Percentiles rank a stretch among this genome's conserved stretches.
phyloP scores from a whole-genome alignment of 2,888 invertebrate genomes.

The Gisinianus flammeolus region DNA sequence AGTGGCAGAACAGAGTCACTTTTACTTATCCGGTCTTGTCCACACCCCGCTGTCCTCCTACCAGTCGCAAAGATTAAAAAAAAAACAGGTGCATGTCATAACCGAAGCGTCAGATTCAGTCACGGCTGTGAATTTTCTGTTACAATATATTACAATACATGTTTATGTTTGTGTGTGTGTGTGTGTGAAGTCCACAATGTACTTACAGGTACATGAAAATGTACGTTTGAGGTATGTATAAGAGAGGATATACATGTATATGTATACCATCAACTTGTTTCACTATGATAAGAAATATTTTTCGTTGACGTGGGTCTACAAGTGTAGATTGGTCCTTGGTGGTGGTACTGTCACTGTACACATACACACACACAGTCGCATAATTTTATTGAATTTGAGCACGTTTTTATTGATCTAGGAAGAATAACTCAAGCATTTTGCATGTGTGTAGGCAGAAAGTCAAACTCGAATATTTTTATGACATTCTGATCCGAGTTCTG shows the following conservation, averaged over 20 bases:
- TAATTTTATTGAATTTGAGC: constrained; percentile 32
- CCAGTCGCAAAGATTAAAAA: background rate
- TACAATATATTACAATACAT: background rate
- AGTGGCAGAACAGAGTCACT: too few relatives aligned
- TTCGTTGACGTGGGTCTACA: too few relatives aligned
- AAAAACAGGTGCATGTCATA: background rate
- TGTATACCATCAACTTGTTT: too few relatives aligned
- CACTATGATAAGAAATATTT: too few relatives aligned
- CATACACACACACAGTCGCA: background rate
- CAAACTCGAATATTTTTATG: constrained; percentile 10
- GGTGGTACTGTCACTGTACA: constrained; percentile 1
- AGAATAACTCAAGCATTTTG: background rate
- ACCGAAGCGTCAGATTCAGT: background rate
- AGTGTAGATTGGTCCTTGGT: constrained; percentile 9
- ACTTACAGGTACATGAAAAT: background rate
- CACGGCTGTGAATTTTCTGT: constrained; percentile 1
- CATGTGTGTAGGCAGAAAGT: background rate
- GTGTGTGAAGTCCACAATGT: background rate
- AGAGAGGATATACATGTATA: too few relatives aligned
- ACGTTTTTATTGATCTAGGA: constrained; percentile 28
- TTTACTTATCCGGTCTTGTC: too few relatives aligned
- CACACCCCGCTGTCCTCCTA: too few relatives aligned
- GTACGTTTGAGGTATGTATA: background rate
- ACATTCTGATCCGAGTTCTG: constrained; percentile 8
- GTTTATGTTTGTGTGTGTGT: background rate